Evolutionary conservation across 2,797 vertebrate genomes (phyloP).

Genomic region (Channa striata): DNA sequence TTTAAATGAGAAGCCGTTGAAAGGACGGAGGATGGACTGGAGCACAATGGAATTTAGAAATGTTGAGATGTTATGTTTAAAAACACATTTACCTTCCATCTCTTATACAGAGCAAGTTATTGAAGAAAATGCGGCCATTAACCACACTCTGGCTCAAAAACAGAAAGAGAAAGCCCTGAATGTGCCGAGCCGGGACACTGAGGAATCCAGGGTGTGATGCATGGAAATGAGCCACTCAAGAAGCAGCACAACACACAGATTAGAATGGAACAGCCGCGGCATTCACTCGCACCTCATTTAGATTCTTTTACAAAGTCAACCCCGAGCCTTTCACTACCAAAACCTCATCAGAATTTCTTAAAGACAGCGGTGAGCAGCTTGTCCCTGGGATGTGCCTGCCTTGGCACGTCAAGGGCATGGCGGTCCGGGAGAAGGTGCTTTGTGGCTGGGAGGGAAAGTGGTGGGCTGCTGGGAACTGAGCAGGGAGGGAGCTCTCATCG

Average conservation of each 20-base stretch:
- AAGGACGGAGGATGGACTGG: constrained; percentile 87
- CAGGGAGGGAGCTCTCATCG: constrained; percentile 70
- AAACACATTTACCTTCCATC: constrained; percentile 38
- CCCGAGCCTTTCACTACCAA: constrained; percentile 41
- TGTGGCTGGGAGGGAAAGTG: constrained; percentile 75
- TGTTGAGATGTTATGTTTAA: constrained; percentile 32
- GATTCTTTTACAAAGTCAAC: constrained; percentile 68
- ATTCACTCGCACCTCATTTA: constrained; percentile 65
- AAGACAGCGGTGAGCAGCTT: constrained; percentile 50
- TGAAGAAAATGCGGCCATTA: constrained; percentile 14
- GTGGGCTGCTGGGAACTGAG: constrained; percentile 68
- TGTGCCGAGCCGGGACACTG: background rate
- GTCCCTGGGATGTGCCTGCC: constrained; percentile 49
- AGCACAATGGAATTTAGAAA: constrained; percentile 65
- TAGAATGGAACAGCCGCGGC: constrained; percentile 38
- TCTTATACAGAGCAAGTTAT: constrained; percentile 18
- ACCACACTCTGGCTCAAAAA: constrained; percentile 8
- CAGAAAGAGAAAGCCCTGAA: constrained; percentile 12
- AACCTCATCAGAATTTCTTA: constrained; percentile 55
- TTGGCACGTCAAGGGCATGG: constrained; percentile 79
- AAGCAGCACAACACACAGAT: constrained; percentile 42
- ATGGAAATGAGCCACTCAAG: constrained; percentile 68
- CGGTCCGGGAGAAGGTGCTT: constrained; percentile 74
- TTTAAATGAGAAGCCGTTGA: constrained; percentile 85
- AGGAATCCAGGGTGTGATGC: constrained; percentile 40